Conservation (phyloP, 2,888 invertebrate species). For the Hydriomena furcata region DNA sequence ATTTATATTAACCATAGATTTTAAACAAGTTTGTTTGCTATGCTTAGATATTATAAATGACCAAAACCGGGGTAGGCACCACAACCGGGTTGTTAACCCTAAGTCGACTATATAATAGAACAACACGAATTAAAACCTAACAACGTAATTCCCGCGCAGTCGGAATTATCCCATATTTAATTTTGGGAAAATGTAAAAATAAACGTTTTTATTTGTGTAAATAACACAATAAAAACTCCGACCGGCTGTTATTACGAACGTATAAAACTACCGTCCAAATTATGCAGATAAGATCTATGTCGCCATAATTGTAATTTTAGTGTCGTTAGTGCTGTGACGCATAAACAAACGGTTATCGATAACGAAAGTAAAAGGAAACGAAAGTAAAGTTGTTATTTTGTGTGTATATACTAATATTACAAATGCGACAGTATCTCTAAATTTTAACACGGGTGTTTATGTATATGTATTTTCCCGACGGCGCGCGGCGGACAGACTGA, state of each 20-base stretch:
- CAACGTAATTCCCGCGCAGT: constrained; percentile 62
- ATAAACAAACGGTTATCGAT: constrained; percentile 10
- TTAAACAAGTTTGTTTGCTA: too few relatives aligned
- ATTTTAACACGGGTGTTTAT: too few relatives aligned
- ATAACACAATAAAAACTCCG: constrained; percentile 83
- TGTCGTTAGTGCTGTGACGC: constrained; percentile 73
- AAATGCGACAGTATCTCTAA: too few relatives aligned
- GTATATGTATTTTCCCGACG: too few relatives aligned
- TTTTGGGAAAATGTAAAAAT: constrained; percentile 83
- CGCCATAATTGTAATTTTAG: constrained; percentile 78
- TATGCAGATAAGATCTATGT: constrained; percentile 78
- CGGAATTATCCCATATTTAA: constrained; percentile 81
- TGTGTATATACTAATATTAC: too few relatives aligned
- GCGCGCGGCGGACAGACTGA: too few relatives aligned
- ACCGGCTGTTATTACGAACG: constrained; percentile 66
- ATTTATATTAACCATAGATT: too few relatives aligned
- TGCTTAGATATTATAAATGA: too few relatives aligned
- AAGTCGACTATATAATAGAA: constrained; percentile 40
- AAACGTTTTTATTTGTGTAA: constrained; percentile 84
- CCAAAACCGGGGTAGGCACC: too few relatives aligned
- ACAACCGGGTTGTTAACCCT: too few relatives aligned
- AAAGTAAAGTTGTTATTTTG: too few relatives aligned
- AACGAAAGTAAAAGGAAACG: background rate
- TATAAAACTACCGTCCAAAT: constrained; percentile 73
- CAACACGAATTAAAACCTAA: constrained; percentile 65